Percentiles rank a stretch among this genome's conserved stretches.
Evolutionary conservation across 2,888 invertebrate genomes (phyloP).

Genomic region (Oscheius sp.): DNA sequence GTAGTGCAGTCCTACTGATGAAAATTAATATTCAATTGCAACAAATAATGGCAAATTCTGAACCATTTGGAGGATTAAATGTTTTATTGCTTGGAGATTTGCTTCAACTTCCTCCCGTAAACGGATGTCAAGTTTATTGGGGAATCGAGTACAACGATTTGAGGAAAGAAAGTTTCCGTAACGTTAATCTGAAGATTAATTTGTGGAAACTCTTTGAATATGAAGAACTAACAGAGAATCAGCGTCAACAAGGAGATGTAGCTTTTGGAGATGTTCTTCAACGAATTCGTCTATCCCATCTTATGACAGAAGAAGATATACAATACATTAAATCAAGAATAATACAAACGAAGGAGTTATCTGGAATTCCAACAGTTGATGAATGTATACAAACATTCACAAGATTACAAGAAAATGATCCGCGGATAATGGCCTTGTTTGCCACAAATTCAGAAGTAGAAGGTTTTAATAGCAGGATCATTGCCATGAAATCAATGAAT

Average conservation of each 20-base stretch:
- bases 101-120: constrained; percentile 40
- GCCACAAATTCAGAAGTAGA: background rate
- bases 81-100: constrained; percentile 28
- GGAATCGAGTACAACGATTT: too few relatives aligned
- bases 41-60: constrained; percentile 27
- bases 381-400: background rate
- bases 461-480: background rate
- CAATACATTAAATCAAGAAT: too few relatives aligned
- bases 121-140: too few relatives aligned
- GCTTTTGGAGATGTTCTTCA: background rate
- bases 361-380: too few relatives aligned
- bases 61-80: constrained; percentile 30
- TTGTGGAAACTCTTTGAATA: background rate
- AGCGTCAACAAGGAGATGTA: background rate
- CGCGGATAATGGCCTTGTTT: background rate
- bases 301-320: background rate
- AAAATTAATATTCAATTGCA: constrained; percentile 31
- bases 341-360: too few relatives aligned
- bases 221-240: background rate
- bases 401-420: background rate
- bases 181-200: too few relatives aligned
- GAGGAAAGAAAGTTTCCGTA: too few relatives aligned
- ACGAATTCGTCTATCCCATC: background rate
- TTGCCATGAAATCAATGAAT: too few relatives aligned
- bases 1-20: constrained; percentile 11